Percentiles rank a stretch among this genome's conserved stretches.
Conservation (phyloP, 2,888 invertebrate species). For the Hypena proboscidalis region DNA sequence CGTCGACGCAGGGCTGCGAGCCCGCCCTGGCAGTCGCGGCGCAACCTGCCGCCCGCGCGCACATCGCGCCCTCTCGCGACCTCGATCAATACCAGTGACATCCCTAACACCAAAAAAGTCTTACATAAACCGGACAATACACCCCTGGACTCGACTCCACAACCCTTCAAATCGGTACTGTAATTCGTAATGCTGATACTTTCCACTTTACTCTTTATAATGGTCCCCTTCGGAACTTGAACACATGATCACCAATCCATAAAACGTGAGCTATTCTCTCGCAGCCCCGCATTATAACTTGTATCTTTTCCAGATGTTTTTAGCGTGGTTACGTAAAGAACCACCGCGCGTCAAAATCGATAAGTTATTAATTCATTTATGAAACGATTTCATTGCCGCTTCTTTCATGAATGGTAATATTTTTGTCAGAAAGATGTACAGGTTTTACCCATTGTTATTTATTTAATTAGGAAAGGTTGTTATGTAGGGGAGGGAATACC, state of each 20-base stretch:
- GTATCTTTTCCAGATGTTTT: slow-evolving; percentile 33
- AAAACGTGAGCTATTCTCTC: slow-evolving; percentile 58
- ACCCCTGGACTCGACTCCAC: background rate
- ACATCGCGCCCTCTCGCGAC: slow-evolving; percentile 57
- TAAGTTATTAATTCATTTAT: slow-evolving; percentile 58
- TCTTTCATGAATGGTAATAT: slow-evolving; percentile 14
- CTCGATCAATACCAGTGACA: slow-evolving; percentile 68
- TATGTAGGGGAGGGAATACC: too few species aligned
- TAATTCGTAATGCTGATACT: slow-evolving; percentile 55
- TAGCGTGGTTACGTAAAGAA: slow-evolving; percentile 70
- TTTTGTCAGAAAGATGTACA: background rate
- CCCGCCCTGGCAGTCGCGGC: slow-evolving; percentile 77
- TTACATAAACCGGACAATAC: slow-evolving; percentile 21
- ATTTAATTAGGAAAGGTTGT: too few species aligned
- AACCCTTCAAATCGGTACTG: slow-evolving; percentile 33
- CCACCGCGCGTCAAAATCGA: slow-evolving; percentile 63
- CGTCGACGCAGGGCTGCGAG: slow-evolving; percentile 53
- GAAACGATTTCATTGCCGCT: slow-evolving; percentile 43
- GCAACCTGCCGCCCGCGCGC: slow-evolving; percentile 78
- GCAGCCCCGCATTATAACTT: slow-evolving; percentile 21
- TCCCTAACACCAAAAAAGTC: slow-evolving; percentile 46
- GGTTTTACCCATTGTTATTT: background rate
- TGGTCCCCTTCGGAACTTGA: slow-evolving; percentile 64
- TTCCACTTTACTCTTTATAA: slow-evolving; percentile 58
- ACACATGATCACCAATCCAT: slow-evolving; percentile 70